These are phyloP conservation scores for Pangasius larnaudii DNA, from an alignment of 2,797 vertebrate genomes.

Conservation along the genomic window DNA sequence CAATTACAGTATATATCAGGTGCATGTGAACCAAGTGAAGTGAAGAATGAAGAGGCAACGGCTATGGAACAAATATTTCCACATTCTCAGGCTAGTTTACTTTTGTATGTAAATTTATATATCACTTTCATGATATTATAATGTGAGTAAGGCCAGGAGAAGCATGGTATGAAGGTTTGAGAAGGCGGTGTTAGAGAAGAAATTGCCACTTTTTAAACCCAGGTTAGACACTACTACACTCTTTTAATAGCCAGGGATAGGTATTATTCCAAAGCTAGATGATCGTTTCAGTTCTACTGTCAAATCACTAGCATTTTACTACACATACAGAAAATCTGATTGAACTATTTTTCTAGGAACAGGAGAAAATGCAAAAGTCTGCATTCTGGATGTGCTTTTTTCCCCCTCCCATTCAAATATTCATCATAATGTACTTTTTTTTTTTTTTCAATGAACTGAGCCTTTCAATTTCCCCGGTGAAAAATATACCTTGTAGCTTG, in stretches of 20 bases:
- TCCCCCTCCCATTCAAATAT: neutral
- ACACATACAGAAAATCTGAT: too few species aligned
- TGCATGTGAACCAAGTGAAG: neutral
- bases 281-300: neutral
- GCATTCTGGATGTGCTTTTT: neutral
- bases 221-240: slow-evolving; percentile 8
- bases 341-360: neutral
- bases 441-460: neutral
- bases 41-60: neutral
- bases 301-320: neutral
- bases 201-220: slow-evolving; percentile 49
- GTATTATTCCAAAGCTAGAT: slow-evolving; percentile 3
- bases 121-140: neutral
- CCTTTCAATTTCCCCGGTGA: neutral
- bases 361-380: neutral
- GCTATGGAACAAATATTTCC: neutral
- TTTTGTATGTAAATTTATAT: neutral
- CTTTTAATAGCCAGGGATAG: slow-evolving; percentile 29
- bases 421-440: neutral
- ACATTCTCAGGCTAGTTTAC: neutral
- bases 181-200: slow-evolving; percentile 44
- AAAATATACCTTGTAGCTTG: neutral
- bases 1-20: neutral
- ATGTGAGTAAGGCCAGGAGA: neutral
- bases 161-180: neutral